A percentile compares a stretch with the other conserved stretches of the same genome.
Conservation (phyloP, 2,888 invertebrate genomes). For the Abrostola tripartita region DNA sequence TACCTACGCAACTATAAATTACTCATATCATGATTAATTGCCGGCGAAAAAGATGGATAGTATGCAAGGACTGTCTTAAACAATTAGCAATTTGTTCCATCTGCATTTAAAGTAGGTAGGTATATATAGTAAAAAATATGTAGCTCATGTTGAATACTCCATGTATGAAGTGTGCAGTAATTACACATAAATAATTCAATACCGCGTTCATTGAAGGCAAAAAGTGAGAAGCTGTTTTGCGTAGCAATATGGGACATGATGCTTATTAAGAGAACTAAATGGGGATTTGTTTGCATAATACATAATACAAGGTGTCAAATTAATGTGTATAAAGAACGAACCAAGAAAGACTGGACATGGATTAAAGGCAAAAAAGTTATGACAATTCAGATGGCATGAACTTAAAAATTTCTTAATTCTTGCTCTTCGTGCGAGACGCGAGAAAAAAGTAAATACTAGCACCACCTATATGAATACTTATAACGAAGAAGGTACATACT, state of each 20-base stretch:
- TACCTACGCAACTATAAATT: slow-evolving; percentile 28
- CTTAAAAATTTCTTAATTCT: slow-evolving; percentile 2
- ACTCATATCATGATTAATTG: slow-evolving; percentile 51
- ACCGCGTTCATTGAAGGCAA: slow-evolving; percentile 40
- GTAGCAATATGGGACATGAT: slow-evolving; percentile 38
- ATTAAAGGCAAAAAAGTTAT: not conserved
- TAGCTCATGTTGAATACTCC: slow-evolving; percentile 52
- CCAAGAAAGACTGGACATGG: slow-evolving; percentile 3
- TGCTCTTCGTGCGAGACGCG: not conserved
- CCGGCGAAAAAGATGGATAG: slow-evolving; percentile 42
- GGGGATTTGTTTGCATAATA: slow-evolving; percentile 31
- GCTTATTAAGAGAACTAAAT: slow-evolving; percentile 30
- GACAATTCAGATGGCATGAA: not conserved
- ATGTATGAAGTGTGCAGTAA: slow-evolving; percentile 51
- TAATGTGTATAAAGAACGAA: slow-evolving; percentile 12
- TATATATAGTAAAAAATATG: slow-evolving; percentile 50
- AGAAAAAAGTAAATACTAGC: not conserved
- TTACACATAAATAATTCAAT: slow-evolving; percentile 65
- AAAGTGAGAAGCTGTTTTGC: slow-evolving; percentile 41
- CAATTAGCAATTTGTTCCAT: slow-evolving; percentile 58
- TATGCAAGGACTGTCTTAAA: slow-evolving; percentile 49
- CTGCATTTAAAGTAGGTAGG: slow-evolving; percentile 45
- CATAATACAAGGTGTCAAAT: slow-evolving; percentile 21
- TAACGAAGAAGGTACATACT: too few relatives aligned
- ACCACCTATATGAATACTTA: not conserved